phyloP scores from a whole-genome alignment of 2,888 invertebrate genomes.

The Diarsia brunnea region DNA sequence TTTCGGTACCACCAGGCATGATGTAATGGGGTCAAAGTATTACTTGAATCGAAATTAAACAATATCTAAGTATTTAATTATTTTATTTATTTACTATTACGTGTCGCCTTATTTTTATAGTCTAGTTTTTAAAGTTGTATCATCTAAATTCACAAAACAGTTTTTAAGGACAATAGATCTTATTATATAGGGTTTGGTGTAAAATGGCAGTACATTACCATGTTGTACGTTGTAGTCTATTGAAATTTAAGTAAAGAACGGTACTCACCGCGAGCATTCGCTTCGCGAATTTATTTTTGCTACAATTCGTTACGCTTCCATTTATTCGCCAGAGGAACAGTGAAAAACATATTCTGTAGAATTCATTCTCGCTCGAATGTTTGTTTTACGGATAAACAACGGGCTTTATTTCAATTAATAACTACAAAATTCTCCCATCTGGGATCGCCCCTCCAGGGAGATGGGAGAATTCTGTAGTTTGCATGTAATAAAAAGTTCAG shows the following conservation, averaged over 20 bases:
- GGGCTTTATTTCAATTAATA: too few species aligned
- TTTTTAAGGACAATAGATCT: constrained; percentile 43
- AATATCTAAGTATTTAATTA: constrained; percentile 30
- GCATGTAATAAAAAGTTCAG: background rate
- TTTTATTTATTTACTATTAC: constrained; percentile 27
- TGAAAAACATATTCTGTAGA: background rate
- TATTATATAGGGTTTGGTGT: constrained; percentile 69
- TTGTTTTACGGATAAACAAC: background rate
- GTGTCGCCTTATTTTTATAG: constrained; percentile 34
- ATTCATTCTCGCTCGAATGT: background rate
- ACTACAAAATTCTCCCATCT: too few species aligned
- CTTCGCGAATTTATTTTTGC: background rate
- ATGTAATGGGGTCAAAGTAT: background rate
- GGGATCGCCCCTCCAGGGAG: too few species aligned
- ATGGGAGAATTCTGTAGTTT: background rate
- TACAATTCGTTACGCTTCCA: background rate
- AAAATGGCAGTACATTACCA: constrained; percentile 71
- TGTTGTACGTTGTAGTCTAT: constrained; percentile 38
- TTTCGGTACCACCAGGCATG: background rate
- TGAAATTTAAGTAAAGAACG: background rate
- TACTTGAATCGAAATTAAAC: constrained; percentile 25
- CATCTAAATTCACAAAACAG: constrained; percentile 33
- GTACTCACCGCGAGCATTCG: background rate
- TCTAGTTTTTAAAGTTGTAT: constrained; percentile 31
- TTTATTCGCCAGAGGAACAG: background rate